Conservation (phyloP, 2,113 vertebrate species). For the Panthera tigris region DNA sequence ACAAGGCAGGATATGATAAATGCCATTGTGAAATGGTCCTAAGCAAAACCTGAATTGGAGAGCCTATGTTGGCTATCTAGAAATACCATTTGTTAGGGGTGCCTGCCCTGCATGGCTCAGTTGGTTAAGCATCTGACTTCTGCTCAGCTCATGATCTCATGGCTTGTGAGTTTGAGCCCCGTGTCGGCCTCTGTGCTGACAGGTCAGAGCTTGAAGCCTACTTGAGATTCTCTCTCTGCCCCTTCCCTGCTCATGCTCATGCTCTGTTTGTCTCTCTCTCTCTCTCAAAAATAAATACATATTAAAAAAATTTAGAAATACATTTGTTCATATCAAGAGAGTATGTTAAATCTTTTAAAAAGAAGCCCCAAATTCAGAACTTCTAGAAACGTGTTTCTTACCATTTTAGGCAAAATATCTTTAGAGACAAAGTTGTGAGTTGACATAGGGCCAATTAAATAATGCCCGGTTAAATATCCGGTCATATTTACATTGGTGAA, state of each 20-base stretch:
- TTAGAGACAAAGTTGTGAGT: not conserved
- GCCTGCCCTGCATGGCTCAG: no score
- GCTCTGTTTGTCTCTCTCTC: no score
- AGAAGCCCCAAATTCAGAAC: not conserved
- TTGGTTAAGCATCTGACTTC: no score
- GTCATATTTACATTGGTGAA: not conserved
- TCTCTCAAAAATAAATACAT: no score
- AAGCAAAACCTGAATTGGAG: not conserved
- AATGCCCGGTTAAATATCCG: not conserved
- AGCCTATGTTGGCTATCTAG: not conserved
- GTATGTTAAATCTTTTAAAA: not conserved
- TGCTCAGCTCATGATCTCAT: no score
- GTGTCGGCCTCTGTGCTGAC: no score
- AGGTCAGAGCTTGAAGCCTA: no score
- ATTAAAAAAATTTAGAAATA: no score
- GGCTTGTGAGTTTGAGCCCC: no score
- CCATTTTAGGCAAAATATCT: conserved; percentile 2
- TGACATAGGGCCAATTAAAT: not conserved
- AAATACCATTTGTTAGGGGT: not conserved
- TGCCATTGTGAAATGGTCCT: not conserved
- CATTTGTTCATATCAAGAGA: not conserved
- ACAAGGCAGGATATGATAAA: not conserved
- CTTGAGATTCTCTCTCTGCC: no score
- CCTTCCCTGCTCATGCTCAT: no score
- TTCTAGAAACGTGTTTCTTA: not conserved